Percentiles rank a stretch among this genome's conserved stretches.
Evolutionary conservation across 2,113 vertebrate species (phyloP).

Genomic region (Paramisgurnus dabryanus): DNA sequence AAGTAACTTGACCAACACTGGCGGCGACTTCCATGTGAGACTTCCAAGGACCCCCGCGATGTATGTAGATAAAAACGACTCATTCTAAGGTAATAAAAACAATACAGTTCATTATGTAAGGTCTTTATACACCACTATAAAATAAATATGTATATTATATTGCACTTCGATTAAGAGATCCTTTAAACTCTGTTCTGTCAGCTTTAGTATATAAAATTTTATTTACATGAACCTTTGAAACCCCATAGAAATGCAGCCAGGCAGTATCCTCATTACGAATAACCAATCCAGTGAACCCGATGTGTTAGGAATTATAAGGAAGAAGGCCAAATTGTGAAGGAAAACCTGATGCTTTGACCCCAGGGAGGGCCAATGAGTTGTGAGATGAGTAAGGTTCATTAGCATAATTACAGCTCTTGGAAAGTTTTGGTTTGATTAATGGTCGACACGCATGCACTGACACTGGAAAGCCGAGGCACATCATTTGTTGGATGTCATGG

Average conservation of each 20-base stretch:
- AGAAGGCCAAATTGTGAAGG: not conserved
- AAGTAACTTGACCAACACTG: no score
- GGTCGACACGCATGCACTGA: constrained; percentile 30
- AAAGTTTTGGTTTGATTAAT: constrained; percentile 55
- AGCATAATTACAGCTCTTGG: constrained; percentile 51
- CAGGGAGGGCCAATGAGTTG: constrained; percentile 45
- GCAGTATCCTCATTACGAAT: not conserved
- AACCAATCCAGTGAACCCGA: constrained; percentile 15
- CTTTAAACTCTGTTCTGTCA: not conserved
- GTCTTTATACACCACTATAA: no score
- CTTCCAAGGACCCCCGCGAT: no score
- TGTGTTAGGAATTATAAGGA: not conserved
- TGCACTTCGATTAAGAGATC: not conserved
- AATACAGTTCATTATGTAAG: no score
- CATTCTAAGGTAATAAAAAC: no score
- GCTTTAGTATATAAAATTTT: not conserved
- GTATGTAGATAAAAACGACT: no score
- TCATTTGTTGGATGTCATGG: constrained; percentile 36
- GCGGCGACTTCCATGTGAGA: no score
- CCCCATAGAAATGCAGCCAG: constrained; percentile 5
- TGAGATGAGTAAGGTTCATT: constrained; percentile 45
- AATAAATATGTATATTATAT: no score
- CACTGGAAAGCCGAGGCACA: constrained; percentile 13
- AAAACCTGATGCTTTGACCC: not conserved
- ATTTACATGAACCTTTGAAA: constrained; percentile 3